Evolutionary conservation across 2,888 invertebrate genomes (phyloP), one percentile per base, ranked within the genome.

Genomic region (Homarus gammarus): DNA sequence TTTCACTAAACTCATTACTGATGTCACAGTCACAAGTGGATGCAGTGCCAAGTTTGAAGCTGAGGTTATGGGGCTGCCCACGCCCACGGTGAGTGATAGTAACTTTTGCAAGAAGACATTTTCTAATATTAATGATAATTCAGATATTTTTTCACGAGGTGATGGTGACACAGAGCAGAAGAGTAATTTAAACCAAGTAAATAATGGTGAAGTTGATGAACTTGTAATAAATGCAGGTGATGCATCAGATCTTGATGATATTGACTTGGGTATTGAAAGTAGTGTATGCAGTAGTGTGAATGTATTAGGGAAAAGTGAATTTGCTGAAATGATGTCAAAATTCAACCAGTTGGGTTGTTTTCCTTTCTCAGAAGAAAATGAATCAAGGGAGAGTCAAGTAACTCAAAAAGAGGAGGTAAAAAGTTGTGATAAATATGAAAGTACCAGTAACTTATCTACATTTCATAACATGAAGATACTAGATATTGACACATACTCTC

Each of bases 31-130:
- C 8, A 95, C 95, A 64, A 96, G 96, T 94, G 96, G 96, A 27
- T 96, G 97, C 92, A 95, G 95, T 92, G 95, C 96, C 56, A 94
- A 94, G 91, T 95, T 97, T 92, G 96, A 96, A 93, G 96, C 96
- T 90, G 94, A 94, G 78, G 96, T 96, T 8, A 94, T 94, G 86
- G 97, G 97, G 27, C 95, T 96, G 93, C 96, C 96, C 0, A 95
- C 95, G 90, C 96, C 97, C 2, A 95, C 95, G 33, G 95, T 97
- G 90, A 88, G 92, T 91, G 36, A 56, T 33, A 64, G 68, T 56
- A 8, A 51, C 18, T 68, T 27, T 72, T 75, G 64, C 78, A 31
- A 51, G 22, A 81, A 44, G 44, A 73, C 61, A 56, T 38, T 56
- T 64, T 77, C 81, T 36, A n/a, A 81, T 33, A 36, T 79, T 79